Evolutionary conservation across 2,113 vertebrate genomes (phyloP).

Genomic region (Stercorarius parasiticus): DNA sequence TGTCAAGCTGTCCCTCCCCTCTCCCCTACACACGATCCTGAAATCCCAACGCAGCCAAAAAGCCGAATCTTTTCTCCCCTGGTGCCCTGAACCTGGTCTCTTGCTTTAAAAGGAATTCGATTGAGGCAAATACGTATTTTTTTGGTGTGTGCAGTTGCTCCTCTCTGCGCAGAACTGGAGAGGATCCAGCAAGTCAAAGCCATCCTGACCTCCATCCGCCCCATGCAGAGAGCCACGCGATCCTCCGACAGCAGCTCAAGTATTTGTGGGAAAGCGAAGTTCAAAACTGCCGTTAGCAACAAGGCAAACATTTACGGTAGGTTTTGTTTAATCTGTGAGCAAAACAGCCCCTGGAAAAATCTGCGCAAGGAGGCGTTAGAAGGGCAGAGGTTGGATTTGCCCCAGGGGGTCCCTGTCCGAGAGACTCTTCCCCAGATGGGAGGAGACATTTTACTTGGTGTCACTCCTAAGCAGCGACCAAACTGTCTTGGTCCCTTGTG

Average conservation of each 20-base stretch:
- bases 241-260: not conserved
- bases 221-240: not conserved
- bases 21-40: rapidly evolving
- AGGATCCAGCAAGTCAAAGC: not conserved
- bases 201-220: not conserved
- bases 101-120: not conserved
- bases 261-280: not conserved
- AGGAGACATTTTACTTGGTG: not conserved
- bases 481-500: not conserved
- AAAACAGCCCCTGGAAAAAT: not conserved
- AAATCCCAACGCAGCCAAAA: not conserved
- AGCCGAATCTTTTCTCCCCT: not conserved
- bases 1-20: not conserved
- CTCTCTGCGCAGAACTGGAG: not conserved
- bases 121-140: not conserved
- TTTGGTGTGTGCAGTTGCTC: not conserved
- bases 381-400: not conserved
- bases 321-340: not conserved
- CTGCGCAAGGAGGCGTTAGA: not conserved
- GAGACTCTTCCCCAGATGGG: not conserved
- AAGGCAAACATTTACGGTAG: not conserved
- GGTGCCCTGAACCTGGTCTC: not conserved
- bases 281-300: not conserved
- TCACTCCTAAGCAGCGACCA: not conserved
- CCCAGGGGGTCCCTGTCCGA: not conserved